Percentiles rank a stretch among this genome's conserved stretches.
Conservation (phyloP, 2,888 invertebrate genomes). For the Leucophenga maculata region DNA sequence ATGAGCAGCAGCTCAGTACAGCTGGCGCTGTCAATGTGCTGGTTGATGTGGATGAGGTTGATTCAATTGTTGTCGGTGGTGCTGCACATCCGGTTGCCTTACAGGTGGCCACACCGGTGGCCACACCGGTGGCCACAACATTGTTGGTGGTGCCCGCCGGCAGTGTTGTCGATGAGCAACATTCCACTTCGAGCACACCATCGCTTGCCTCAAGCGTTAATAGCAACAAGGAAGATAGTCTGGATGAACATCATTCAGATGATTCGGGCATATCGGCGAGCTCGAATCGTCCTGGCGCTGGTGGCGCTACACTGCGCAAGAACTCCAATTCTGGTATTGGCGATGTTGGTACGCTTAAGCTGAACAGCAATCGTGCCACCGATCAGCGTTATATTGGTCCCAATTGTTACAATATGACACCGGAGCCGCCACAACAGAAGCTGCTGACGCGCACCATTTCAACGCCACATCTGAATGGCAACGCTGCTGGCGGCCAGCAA, state of each 20-base stretch:
- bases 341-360: conserved; percentile 28
- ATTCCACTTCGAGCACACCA: conserved; percentile 51
- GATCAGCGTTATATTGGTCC: conserved; percentile 68
- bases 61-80: neutral
- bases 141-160: neutral
- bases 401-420: conserved; percentile 66
- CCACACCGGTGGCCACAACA: neutral
- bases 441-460: conserved; percentile 68
- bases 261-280: conserved; percentile 72
- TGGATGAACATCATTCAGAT: conserved; percentile 69
- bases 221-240: conserved; percentile 65
- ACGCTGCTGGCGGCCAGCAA: conserved; percentile 23
- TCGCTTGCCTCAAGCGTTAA: conserved; percentile 67
- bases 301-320: conserved; percentile 43
- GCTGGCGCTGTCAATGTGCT: neutral
- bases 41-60: neutral
- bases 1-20: neutral
- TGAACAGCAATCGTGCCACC: conserved; percentile 38
- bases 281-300: conserved; percentile 63
- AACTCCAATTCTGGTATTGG: neutral
- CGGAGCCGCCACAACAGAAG: conserved; percentile 71
- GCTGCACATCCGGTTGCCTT: neutral
- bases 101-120: no score
- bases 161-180: conserved; percentile 45
- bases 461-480: conserved; percentile 60